phyloP scores from a whole-genome alignment of 2,797 vertebrate species.

The Stomatorhinus walkeri region DNA sequence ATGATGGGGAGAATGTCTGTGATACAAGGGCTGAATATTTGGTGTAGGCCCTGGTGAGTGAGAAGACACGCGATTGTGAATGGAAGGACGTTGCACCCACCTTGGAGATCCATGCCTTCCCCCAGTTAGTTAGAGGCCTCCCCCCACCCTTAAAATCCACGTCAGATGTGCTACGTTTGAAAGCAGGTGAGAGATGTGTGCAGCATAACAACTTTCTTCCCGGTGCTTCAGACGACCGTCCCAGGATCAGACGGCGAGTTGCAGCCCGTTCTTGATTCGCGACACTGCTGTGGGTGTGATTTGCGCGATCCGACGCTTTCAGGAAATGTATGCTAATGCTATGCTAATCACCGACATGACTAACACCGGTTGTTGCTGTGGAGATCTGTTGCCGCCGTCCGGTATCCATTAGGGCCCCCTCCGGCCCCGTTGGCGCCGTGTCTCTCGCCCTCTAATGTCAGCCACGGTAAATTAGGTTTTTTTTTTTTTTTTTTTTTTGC shows the following conservation, averaged over 20 bases:
- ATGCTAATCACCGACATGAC: slow-evolving; percentile 6
- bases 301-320: neutral
- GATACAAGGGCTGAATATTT: neutral
- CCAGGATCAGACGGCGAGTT: neutral
- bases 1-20: neutral
- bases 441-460: neutral
- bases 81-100: neutral
- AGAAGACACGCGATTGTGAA: neutral
- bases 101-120: neutral
- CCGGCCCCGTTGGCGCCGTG: neutral
- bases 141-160: neutral
- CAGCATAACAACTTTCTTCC: neutral
- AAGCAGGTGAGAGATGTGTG: neutral
- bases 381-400: neutral
- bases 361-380: neutral
- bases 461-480: neutral
- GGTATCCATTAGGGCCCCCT: neutral
- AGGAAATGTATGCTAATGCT: slow-evolving; percentile 6
- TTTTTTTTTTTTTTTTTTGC: neutral
- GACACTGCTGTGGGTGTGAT: neutral
- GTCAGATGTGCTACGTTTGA: neutral
- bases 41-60: neutral
- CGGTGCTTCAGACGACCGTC: neutral
- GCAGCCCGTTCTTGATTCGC: neutral
- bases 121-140: neutral